Percentiles rank a stretch among this genome's conserved stretches.
Conservation (phyloP, 2,888 invertebrate genomes). For the Eilema griseolum region DNA sequence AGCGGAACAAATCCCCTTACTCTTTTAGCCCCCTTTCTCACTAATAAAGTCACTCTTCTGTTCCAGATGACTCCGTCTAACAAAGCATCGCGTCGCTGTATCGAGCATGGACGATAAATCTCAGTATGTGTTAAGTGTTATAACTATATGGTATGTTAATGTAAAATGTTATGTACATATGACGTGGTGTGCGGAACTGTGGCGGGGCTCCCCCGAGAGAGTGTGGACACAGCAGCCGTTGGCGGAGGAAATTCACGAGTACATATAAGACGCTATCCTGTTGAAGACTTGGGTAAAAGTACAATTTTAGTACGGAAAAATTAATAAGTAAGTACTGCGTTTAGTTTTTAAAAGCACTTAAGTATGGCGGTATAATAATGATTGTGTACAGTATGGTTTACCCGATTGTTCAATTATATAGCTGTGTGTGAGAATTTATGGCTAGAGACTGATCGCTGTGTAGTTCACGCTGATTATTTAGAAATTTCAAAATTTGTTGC, state of each 20-base stretch:
- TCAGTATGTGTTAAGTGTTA: conserved; percentile 85
- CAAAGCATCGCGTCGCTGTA: conserved; percentile 70
- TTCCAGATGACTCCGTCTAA: conserved; percentile 85
- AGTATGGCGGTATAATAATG: conserved; percentile 2
- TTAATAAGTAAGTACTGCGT: conserved; percentile 16
- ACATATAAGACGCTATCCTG: conserved; percentile 16
- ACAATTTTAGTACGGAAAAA: conserved; percentile 31
- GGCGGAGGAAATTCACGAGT: conserved; percentile 24
- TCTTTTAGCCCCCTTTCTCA: neutral
- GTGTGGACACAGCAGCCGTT: conserved; percentile 12
- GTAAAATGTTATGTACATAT: conserved; percentile 64
- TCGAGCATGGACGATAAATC: conserved; percentile 85
- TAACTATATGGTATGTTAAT: conserved; percentile 60
- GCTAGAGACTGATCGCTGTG: conserved; percentile 23
- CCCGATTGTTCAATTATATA: conserved; percentile 48
- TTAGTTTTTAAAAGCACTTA: conserved; percentile 6
- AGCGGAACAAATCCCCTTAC: too few relatives aligned
- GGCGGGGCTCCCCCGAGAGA: neutral
- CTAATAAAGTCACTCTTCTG: neutral
- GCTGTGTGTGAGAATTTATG: conserved; percentile 28
- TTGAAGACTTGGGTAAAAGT: conserved; percentile 51
- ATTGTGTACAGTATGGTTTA: conserved; percentile 24
- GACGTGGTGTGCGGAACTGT: conserved; percentile 41
- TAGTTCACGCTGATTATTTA: conserved; percentile 17
- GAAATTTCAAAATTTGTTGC: conserved; percentile 19